These are phyloP conservation scores for Crotalus tigris DNA, from an alignment of 2,113 vertebrate genomes.

Conservation along the genomic window DNA sequence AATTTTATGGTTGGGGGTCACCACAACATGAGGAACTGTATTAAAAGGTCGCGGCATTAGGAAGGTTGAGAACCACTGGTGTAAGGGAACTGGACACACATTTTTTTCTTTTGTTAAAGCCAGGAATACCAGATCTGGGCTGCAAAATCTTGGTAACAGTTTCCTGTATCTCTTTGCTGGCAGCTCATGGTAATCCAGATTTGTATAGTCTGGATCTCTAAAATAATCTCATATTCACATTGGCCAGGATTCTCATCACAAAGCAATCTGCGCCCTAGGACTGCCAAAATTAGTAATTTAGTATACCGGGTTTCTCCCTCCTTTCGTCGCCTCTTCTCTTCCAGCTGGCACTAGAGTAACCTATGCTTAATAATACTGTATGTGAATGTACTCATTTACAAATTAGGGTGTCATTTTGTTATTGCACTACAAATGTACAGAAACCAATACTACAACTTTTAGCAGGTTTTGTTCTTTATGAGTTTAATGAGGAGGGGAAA, in stretches of 20 bases:
- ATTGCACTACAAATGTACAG: not conserved
- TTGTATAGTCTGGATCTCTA: not conserved
- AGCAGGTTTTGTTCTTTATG: not conserved
- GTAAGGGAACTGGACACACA: not conserved
- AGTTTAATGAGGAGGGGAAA: not conserved
- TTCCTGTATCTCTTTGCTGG: not conserved
- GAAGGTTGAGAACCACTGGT: not conserved
- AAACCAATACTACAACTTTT: not conserved
- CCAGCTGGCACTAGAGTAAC: not conserved
- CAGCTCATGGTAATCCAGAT: not conserved
- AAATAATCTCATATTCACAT: not conserved
- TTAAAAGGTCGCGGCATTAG: too few species aligned
- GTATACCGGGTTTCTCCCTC: not conserved
- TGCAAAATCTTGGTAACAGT: not conserved
- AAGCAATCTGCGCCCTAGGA: not conserved
- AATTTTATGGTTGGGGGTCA: too few species aligned
- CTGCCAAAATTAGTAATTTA: not conserved
- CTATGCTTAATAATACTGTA: not conserved
- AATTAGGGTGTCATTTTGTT: not conserved
- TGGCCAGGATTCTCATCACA: not conserved
- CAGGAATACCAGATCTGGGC: not conserved
- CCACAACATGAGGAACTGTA: too few species aligned
- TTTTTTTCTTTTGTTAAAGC: not conserved
- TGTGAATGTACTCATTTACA: not conserved
- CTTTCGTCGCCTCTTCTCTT: not conserved